phyloP scores from a whole-genome alignment of 1,140 invertebrate species.

The Drosophila cardini region DNA sequence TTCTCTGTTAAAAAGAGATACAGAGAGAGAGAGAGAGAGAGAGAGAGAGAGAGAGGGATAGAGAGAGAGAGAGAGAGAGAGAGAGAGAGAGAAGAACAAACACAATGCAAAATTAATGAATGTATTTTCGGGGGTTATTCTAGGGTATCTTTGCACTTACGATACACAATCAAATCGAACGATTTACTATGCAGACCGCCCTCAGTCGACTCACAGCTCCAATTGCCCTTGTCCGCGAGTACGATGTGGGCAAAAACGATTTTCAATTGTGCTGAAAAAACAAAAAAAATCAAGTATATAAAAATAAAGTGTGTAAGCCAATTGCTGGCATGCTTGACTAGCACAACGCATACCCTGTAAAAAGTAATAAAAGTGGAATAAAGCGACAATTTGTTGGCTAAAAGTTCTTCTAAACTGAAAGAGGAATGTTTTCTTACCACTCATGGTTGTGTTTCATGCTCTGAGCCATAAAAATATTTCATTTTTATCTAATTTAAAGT shows the following conservation, averaged over 20 bases:
- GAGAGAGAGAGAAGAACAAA: constrained; percentile 9
- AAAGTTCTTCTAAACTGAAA: no score
- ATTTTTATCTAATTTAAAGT: background rate
- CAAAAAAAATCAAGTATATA: constrained; percentile 12
- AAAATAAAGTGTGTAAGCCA: constrained; percentile 16
- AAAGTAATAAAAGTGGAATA: background rate
- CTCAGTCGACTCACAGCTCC: constrained; percentile 76
- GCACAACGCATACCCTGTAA: background rate
- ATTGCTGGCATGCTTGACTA: background rate
- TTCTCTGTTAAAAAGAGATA: constrained; percentile 69
- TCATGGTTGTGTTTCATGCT: no score
- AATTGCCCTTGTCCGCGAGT: constrained; percentile 84
- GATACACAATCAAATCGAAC: constrained; percentile 84
- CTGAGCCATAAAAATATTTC: background rate
- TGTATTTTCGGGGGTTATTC: constrained; percentile 20
- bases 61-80: background rate
- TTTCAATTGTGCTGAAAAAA: constrained; percentile 72
- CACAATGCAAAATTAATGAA: constrained; percentile 79
- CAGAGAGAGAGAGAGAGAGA: background rate
- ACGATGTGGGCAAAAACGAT: constrained; percentile 84
- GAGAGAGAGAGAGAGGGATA: constrained; percentile 1
- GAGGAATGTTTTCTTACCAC: no score
- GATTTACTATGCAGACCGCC: constrained; percentile 75
- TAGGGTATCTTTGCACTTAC: constrained; percentile 70
- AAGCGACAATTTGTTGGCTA: no score